Base-by-base conservation (phyloP, 2,888 invertebrate species). In the Clostera curtula region DNA sequence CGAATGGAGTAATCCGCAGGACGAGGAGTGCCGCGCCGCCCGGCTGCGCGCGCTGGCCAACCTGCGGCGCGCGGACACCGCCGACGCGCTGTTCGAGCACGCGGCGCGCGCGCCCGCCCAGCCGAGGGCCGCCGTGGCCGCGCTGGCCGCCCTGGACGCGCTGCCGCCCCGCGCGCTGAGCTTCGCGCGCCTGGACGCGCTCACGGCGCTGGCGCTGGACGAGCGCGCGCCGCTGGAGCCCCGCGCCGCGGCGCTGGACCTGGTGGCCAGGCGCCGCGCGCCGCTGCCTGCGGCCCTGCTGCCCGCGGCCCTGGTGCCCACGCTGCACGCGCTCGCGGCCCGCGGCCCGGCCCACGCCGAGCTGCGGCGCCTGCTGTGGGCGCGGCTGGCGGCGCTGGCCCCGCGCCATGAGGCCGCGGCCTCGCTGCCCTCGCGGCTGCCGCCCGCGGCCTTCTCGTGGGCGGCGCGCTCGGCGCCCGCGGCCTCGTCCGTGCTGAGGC, bases 281-380 rank as follows among this genome's bases (percentile, higher is more conserved):
- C 13, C 12, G 17, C 19, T 36, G 36, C 39, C 51, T 34, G 39
- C 39, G 38, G 54, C 57, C 28, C 45, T 56, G 36, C n/a, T n/a
- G n/a, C n/a, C n/a, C n/a, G 42, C 36, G 23, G 36, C 27, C 18
- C 26, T 44, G 29, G 56, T 53, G 29, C 12, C 21, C 23, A 32
- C 18, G 30, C 47, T 60, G 43, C 26, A 41, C 31, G 33, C 17
- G 37, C n/a, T n/a, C 36, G 41, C 34, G 28, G 43, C 26, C 24
- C 44, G 38, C 53, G 36, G n/a, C n/a, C n/a, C n/a, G n/a, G n/a
- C n/a, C n/a, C n/a, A n/a, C n/a, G n/a, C n/a, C 50, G 73, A 73
- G 60, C 61, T 72, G 60, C 64, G 56, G 8, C 70, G 72, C 34
- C 33, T 69, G 49, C 56, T 67, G 49, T 64, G 68, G 67, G 58